These are phyloP conservation scores for Pantherophis alleghaniensis DNA, from an alignment of 2,797 vertebrate genomes.

Conservation along the genomic window DNA sequence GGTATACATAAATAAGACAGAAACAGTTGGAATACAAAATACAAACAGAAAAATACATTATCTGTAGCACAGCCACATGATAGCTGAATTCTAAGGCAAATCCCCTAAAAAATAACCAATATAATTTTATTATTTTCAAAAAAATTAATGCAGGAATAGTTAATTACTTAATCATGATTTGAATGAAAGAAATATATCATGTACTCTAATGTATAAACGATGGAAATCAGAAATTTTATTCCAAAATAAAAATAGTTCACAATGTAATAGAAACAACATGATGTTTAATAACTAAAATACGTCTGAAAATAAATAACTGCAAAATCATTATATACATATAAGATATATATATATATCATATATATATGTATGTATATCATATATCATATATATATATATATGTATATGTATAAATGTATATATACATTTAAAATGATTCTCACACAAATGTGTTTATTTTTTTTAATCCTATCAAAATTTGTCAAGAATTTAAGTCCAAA, in stretches of 20 bases:
- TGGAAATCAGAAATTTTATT: not conserved
- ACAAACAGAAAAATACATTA: slow-evolving; percentile 28
- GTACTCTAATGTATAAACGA: not conserved
- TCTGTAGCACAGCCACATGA: not conserved
- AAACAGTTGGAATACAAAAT: slow-evolving; percentile 24
- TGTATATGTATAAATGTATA: too few relatives aligned
- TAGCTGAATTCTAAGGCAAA: not conserved
- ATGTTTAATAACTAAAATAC: slow-evolving; percentile 33
- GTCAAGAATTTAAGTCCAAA: slow-evolving; percentile 23
- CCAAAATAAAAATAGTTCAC: slow-evolving; percentile 10
- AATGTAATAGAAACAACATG: not conserved
- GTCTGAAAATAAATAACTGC: slow-evolving; percentile 26
- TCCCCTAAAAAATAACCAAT: not conserved
- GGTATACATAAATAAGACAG: slow-evolving; percentile 51
- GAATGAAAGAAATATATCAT: slow-evolving; percentile 24
- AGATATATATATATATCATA: too few relatives aligned
- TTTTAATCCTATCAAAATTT: not conserved
- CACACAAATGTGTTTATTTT: slow-evolving; percentile 15
- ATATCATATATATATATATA: too few relatives aligned
- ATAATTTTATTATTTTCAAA: not conserved
- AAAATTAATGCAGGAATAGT: not conserved
- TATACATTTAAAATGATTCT: not conserved
- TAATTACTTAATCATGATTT: slow-evolving; percentile 15
- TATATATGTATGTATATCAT: too few relatives aligned
- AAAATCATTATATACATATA: not conserved